Percentiles rank a stretch among this genome's conserved stretches.
phyloP scores from a whole-genome alignment of 2,888 invertebrate species.

The Acrobasis suavella region DNA sequence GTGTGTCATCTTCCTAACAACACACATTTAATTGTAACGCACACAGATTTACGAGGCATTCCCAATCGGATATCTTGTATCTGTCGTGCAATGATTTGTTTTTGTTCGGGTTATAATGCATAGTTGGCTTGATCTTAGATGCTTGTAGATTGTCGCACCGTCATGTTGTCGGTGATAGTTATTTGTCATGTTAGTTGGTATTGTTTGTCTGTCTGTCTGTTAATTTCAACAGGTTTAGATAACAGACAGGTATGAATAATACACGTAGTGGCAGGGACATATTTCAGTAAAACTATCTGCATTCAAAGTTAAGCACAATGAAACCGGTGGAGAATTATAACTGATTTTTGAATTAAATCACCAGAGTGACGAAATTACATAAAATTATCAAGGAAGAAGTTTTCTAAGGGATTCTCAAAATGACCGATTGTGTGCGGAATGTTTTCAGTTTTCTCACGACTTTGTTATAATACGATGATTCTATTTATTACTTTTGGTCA shows the following conservation, averaged over 20 bases:
- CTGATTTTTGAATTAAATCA: no score
- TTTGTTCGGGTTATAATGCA: conserved; percentile 56
- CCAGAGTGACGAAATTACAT: no score
- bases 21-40: conserved; percentile 63
- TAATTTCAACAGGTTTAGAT: conserved; percentile 9
- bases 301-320: neutral
- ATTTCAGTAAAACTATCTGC: neutral
- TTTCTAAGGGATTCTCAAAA: no score
- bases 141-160: conserved; percentile 22
- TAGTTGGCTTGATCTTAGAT: conserved; percentile 37
- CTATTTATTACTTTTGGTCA: no score
- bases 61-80: conserved; percentile 63
- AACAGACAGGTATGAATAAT: conserved; percentile 1
- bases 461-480: no score
- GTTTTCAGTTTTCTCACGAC: no score
- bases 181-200: conserved; percentile 17
- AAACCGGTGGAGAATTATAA: no score
- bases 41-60: conserved; percentile 62
- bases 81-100: conserved; percentile 60
- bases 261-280: neutral
- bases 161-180: conserved; percentile 11
- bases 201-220: conserved; percentile 4
- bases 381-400: no score
- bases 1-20: conserved; percentile 38
- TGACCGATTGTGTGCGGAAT: no score